Conservation (phyloP, 2,888 invertebrate species). For the Crossocerus cetratus region DNA sequence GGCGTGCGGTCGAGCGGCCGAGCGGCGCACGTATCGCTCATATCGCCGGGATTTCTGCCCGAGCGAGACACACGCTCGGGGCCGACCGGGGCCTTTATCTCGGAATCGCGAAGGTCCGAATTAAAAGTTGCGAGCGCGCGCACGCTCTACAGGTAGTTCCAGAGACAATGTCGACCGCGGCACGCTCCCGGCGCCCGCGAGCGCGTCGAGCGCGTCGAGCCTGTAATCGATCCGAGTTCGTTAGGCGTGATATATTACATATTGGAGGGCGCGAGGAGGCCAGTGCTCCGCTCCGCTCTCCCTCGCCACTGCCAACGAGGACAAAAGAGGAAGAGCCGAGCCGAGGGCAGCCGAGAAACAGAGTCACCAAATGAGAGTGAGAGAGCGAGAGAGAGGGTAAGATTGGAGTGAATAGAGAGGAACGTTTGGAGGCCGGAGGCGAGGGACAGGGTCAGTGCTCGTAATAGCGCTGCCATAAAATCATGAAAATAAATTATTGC, state of each 20-base stretch:
- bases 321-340: slow-evolving; percentile 1
- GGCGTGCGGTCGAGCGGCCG: slow-evolving; percentile 3
- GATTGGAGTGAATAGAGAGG: neutral
- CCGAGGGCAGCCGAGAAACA: neutral
- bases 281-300: neutral
- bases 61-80: too few species aligned
- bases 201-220: neutral
- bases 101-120: too few species aligned
- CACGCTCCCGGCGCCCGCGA: neutral
- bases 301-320: slow-evolving; percentile 8
- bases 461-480: slow-evolving; percentile 61
- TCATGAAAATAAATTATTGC: slow-evolving; percentile 72
- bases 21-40: too few species aligned
- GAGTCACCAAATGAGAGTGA: neutral
- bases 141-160: too few species aligned
- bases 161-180: too few species aligned
- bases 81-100: too few species aligned
- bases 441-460: slow-evolving; percentile 43
- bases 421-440: slow-evolving; percentile 23
- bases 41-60: too few species aligned
- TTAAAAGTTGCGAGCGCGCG: too few species aligned
- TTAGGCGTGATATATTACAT: slow-evolving; percentile 23
- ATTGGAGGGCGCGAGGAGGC: slow-evolving; percentile 7
- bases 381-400: neutral
- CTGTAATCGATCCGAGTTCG: slow-evolving; percentile 1